A percentile compares a stretch with the other conserved stretches of the same genome.
Evolutionary conservation across 53 echinoderm and acorn worm genomes (phyloP).

Genomic region (Stichopus horrens): DNA sequence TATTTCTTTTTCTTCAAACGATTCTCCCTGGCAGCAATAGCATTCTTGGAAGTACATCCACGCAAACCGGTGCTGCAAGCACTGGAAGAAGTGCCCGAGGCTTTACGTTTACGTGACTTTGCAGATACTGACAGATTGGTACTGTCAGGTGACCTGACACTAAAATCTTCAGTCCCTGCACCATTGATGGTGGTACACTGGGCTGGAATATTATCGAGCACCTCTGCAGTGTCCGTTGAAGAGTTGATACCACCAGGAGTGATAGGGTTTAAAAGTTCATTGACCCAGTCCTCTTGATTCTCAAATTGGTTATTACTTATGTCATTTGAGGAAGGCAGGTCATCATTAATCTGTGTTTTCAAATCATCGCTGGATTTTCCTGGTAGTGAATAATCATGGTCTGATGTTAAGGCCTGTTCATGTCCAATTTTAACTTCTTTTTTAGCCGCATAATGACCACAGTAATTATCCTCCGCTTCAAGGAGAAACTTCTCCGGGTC

Average conservation of each 20-base stretch:
- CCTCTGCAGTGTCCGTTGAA: too few relatives aligned
- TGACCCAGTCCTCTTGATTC: background rate
- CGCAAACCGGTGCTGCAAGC: background rate
- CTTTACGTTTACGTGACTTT: constrained; percentile 1
- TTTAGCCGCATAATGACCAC: background rate
- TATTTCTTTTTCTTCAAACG: constrained; percentile 76
- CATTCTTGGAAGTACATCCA: constrained; percentile 61
- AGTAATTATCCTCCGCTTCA: background rate
- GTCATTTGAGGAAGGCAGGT: background rate
- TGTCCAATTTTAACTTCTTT: background rate
- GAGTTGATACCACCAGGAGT: too few relatives aligned
- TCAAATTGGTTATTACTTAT: background rate
- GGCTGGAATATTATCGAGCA: background rate
- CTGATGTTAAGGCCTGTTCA: background rate
- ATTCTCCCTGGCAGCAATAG: constrained; percentile 83
- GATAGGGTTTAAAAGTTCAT: background rate
- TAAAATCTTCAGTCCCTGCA: background rate
- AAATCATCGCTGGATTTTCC: background rate
- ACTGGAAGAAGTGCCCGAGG: background rate
- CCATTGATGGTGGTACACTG: background rate
- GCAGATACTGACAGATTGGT: background rate
- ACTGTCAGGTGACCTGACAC: background rate
- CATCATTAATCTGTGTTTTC: background rate
- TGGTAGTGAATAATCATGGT: background rate
- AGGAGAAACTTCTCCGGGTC: too few relatives aligned